These are phyloP conservation scores for Oxyura jamaicensis DNA, from an alignment of 2,113 vertebrate species.

Conservation along the genomic window DNA sequence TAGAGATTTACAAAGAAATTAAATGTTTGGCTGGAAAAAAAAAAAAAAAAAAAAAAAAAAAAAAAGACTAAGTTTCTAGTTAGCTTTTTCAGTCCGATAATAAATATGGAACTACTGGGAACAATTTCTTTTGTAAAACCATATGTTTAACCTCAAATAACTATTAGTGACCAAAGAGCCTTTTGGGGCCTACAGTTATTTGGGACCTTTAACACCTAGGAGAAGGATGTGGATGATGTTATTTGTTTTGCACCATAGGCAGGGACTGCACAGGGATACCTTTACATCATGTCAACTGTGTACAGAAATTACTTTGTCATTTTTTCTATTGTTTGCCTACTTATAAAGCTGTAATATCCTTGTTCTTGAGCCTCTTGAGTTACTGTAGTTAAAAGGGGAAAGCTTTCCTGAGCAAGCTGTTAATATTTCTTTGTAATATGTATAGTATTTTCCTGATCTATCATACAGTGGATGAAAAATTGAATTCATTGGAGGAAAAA, in stretches of 20 bases:
- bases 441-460: not conserved
- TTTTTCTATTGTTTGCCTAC: not conserved
- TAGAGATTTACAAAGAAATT: not conserved
- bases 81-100: not conserved
- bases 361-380: not conserved
- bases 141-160: not conserved
- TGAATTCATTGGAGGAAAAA: too few species aligned
- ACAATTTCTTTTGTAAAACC: not conserved
- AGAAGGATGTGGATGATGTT: not conserved
- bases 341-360: not conserved
- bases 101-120: not conserved
- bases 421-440: not conserved
- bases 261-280: not conserved
- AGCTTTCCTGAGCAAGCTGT: not conserved
- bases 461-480: not conserved
- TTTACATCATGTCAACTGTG: not conserved
- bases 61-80: not conserved
- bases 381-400: not conserved
- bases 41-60: not conserved
- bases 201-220: not conserved
- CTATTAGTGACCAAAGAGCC: not conserved
- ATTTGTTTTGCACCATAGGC: not conserved
- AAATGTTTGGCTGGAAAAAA: not conserved
- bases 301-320: not conserved
- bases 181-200: not conserved